A percentile compares a stretch with the other conserved stretches of the same genome.
Conservation (phyloP, 2,797 vertebrate genomes). For the Amniataba percoides region DNA sequence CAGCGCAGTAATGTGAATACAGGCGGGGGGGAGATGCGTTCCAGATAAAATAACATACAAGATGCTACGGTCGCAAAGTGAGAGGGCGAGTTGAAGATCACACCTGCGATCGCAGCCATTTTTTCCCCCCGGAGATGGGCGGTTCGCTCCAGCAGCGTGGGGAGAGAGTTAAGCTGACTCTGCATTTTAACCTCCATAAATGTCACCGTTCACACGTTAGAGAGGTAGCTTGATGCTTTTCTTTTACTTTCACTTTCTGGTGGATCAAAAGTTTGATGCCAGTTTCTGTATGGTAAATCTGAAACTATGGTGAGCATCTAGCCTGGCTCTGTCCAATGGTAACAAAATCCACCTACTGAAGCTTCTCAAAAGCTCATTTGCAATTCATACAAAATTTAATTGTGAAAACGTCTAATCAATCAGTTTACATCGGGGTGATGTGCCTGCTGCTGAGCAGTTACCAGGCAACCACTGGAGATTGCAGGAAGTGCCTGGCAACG, state of each 20-base stretch:
- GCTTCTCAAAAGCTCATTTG: not conserved
- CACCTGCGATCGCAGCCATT: conserved; percentile 21
- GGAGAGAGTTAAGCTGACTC: conserved; percentile 16
- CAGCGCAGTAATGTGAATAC: not conserved
- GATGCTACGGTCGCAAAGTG: not conserved
- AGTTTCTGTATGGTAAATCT: not conserved
- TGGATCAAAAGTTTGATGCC: not conserved
- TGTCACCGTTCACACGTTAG: conserved; percentile 15
- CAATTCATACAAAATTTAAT: not conserved
- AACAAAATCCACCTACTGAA: not conserved
- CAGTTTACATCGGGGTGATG: too few relatives aligned
- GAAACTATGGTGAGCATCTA: not conserved
- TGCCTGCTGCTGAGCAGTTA: not conserved
- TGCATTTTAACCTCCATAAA: conserved; percentile 28
- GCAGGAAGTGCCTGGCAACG: not conserved
- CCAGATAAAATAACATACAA: not conserved
- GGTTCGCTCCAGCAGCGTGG: not conserved
- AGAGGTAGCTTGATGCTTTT: conserved; percentile 14
- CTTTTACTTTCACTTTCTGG: not conserved
- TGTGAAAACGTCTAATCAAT: too few relatives aligned
- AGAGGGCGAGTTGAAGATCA: conserved; percentile 13
- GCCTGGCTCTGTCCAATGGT: not conserved
- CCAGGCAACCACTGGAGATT: not conserved
- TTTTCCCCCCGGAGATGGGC: conserved; percentile 1
- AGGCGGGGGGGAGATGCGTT: not conserved